Evolutionary conservation across 2,888 invertebrate species (phyloP).

Genomic region (Epicampocera succincta): DNA sequence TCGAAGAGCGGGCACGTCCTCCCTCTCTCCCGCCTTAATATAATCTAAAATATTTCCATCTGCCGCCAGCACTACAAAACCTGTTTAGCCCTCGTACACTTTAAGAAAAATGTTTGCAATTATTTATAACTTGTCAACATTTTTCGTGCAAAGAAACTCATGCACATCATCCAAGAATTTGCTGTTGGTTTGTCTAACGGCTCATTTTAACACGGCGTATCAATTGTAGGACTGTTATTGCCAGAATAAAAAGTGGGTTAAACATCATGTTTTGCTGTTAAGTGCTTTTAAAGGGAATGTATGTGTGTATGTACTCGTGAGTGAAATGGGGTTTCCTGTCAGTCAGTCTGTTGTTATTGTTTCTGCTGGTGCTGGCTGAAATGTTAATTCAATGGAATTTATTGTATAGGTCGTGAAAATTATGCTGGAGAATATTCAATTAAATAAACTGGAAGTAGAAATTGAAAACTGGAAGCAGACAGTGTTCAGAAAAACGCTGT

Average conservation of each 20-base stretch:
- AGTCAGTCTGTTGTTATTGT: conserved; percentile 4
- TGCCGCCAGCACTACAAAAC: neutral
- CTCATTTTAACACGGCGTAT: conserved; percentile 25
- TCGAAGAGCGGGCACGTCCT: too few species aligned
- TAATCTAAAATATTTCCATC: neutral
- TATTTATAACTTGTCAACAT: conserved; percentile 55
- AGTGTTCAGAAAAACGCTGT: neutral
- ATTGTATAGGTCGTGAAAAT: conserved; percentile 67
- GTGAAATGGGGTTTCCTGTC: conserved; percentile 15
- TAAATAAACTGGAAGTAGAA: conserved; percentile 39
- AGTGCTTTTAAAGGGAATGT: conserved; percentile 53
- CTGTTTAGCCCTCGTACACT: neutral
- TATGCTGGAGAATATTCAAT: conserved; percentile 37
- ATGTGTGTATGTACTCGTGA: neutral
- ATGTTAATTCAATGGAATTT: conserved; percentile 62
- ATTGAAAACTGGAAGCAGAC: conserved; percentile 34
- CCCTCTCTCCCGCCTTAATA: too few species aligned
- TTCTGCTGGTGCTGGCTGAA: conserved; percentile 30
- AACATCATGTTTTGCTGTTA: conserved; percentile 61
- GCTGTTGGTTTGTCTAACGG: neutral
- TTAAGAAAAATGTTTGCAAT: conserved; percentile 33
- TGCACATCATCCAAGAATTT: conserved; percentile 14
- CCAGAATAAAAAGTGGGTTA: conserved; percentile 59
- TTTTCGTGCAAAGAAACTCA: conserved; percentile 12
- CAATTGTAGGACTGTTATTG: conserved; percentile 34